phyloP scores from a whole-genome alignment of 2,113 vertebrate species.

The Gopherus flavomarginatus region DNA sequence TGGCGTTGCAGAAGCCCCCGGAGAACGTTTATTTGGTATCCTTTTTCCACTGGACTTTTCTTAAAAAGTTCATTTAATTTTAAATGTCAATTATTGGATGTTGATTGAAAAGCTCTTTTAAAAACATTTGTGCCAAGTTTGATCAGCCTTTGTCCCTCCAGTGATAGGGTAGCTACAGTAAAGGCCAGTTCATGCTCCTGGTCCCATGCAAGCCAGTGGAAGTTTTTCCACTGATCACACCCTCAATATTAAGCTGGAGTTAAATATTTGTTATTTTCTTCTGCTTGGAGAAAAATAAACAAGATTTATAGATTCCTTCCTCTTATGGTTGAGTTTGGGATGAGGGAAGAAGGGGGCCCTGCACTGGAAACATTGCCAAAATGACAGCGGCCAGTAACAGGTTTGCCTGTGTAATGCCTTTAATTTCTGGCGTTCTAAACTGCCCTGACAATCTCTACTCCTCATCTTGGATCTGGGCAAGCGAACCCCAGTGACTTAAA shows the following conservation, averaged over 20 bases:
- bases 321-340: background rate
- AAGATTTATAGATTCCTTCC: background rate
- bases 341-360: no score
- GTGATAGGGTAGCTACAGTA: background rate
- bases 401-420: background rate
- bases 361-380: background rate
- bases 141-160: background rate
- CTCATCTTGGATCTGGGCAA: background rate
- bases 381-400: background rate
- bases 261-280: conserved; percentile 64
- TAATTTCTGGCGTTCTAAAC: background rate
- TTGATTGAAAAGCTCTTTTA: background rate
- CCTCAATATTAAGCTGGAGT: conserved; percentile 39
- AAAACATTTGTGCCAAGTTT: background rate
- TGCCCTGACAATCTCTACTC: background rate
- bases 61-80: background rate
- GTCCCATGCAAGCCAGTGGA: conserved; percentile 35
- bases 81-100: background rate
- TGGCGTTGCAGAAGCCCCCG: background rate
- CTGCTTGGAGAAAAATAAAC: conserved; percentile 47
- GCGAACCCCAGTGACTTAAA: background rate
- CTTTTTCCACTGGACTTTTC: background rate
- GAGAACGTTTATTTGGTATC: background rate
- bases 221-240: background rate
- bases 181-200: background rate